A percentile compares a stretch with the other conserved stretches of the same genome.
Evolutionary conservation across 2,113 vertebrate genomes (phyloP).

Genomic region (Eulacestoma nigropectus): DNA sequence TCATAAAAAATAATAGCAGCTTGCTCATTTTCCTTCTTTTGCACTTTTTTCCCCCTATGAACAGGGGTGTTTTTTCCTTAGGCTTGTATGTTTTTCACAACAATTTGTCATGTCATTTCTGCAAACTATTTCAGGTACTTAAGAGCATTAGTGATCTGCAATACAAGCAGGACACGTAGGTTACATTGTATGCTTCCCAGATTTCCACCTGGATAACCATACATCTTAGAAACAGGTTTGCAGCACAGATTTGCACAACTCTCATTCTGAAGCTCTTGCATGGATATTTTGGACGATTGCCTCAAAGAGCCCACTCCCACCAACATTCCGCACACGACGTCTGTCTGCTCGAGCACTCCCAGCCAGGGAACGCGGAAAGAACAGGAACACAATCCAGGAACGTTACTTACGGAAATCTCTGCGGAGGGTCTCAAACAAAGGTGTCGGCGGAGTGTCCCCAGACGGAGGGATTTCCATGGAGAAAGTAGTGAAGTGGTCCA

Average conservation of each 20-base stretch:
- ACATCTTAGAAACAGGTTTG: neutral
- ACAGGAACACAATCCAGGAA: neutral
- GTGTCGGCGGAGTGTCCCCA: neutral
- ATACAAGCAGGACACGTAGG: neutral
- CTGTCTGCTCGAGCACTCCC: neutral
- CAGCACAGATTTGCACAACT: neutral
- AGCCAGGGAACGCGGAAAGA: neutral
- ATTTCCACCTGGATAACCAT: neutral
- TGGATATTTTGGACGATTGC: neutral
- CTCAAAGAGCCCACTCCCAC: neutral
- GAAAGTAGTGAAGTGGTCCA: neutral
- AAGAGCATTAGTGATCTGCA: neutral
- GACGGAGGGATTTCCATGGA: neutral
- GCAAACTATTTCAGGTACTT: neutral
- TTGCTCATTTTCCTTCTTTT: neutral
- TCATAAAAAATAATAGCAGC: neutral
- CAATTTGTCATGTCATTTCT: neutral
- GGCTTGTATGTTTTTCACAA: neutral
- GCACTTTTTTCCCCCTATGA: neutral
- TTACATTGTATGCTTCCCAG: neutral
- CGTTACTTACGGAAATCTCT: neutral
- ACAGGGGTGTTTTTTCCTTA: neutral
- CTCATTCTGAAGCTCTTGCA: neutral
- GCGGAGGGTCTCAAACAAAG: neutral
- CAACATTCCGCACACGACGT: rapidly evolving